Base-by-base conservation (phyloP, 2,888 invertebrate genomes). In the Athalia cordata region DNA sequence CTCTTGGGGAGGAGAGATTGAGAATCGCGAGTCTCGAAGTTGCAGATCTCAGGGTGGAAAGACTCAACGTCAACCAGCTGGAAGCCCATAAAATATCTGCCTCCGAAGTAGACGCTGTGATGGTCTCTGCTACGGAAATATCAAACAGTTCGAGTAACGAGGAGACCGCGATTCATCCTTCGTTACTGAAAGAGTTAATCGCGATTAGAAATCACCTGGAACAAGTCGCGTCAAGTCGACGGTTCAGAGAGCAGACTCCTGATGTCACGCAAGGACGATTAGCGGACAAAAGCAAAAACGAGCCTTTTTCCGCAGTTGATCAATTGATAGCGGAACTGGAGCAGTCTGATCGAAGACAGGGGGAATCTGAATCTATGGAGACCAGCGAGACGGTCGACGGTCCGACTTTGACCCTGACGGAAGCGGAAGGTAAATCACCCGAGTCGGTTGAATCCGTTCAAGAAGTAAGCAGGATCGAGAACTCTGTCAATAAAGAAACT, bases 31-130 rank as follows among this genome's bases (percentile, higher is more conserved):
- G 93, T 82, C 90, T 96, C 57, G 94, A 95, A 87, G 93, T 96
- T 0, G 91, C 92, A 47, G 96, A 96, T 87, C 91, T 96, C 80
- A 95, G 96, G 86, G 96, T 97, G 0, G 96, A 96, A 78, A 92
- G 94, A 72, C 88, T 97, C 29, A 95, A 94, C 81, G 96, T 96
- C 0, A 94, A 94, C 78, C 95, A 96, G 84, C 90, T 96, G 62
- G 94, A 96, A 87, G 96, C 96, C 0, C 94, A 94, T 77, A 95
- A 95, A 88, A 95, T 96, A 80, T 92, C 94, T 72, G 96, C 96
- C 0, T 96, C 96, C 0, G 96, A 96, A 88, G 93, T 96, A 80
- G 96, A 96, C 85, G 95, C 96, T 5, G 92, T 93, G 83, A 93
- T 94, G 55, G 92, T 96, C 81, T 94, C 93, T 81, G 93, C 95